Evolutionary conservation across 2,888 invertebrate genomes (phyloP).

Genomic region (Megastigmus dorsalis): DNA sequence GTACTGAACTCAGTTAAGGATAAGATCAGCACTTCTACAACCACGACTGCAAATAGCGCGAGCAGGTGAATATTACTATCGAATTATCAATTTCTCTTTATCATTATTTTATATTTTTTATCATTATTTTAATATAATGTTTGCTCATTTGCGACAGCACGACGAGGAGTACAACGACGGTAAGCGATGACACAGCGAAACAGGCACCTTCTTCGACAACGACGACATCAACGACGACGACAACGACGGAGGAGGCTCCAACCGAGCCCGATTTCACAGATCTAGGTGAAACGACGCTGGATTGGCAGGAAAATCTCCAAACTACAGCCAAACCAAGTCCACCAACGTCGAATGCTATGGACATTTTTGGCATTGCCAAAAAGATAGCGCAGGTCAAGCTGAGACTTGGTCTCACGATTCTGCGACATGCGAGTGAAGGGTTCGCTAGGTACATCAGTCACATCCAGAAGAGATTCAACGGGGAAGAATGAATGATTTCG

Average conservation of each 20-base stretch:
- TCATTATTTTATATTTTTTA: no score
- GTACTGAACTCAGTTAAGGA: conserved; percentile 2
- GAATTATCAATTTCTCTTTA: no score
- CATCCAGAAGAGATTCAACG: conserved; percentile 76
- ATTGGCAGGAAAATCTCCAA: conserved; percentile 56
- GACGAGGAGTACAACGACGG: background rate
- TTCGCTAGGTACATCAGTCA: conserved; percentile 80
- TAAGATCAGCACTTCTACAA: background rate
- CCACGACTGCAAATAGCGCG: background rate
- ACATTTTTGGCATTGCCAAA: conserved; percentile 78
- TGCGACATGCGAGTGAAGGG: conserved; percentile 82
- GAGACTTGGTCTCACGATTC: conserved; percentile 80
- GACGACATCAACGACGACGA: conserved; percentile 31
- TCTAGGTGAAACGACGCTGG: conserved; percentile 58
- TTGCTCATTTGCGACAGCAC: no score
- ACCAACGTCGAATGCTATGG: conserved; percentile 58
- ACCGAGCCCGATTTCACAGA: conserved; percentile 54
- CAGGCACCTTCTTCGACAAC: background rate
- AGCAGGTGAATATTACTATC: background rate
- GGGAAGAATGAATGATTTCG: conserved; percentile 46
- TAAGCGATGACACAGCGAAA: background rate
- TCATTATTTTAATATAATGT: no score
- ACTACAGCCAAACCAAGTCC: conserved; percentile 57
- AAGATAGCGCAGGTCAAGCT: conserved; percentile 82
- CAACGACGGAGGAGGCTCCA: conserved; percentile 38